These are phyloP conservation scores for Guaruba guarouba DNA, from an alignment of 2,113 vertebrate species.

Conservation along the genomic window DNA sequence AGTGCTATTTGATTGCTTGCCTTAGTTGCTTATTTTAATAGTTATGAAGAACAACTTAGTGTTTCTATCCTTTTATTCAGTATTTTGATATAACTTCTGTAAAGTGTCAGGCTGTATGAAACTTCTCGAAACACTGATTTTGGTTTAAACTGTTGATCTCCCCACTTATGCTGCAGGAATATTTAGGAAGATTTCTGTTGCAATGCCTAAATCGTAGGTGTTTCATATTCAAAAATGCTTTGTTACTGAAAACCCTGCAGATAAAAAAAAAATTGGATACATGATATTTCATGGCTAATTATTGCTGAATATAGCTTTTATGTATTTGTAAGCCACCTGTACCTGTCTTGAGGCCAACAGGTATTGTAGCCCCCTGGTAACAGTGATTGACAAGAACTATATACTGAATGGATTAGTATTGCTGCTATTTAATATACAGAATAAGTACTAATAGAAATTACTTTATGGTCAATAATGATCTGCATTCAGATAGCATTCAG, in stretches of 20 bases:
- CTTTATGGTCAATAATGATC: neutral
- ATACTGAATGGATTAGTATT: neutral
- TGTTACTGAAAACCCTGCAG: neutral
- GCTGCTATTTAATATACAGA: neutral
- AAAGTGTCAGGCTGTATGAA: neutral
- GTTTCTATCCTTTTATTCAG: neutral
- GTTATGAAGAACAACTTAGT: neutral
- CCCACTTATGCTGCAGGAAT: neutral
- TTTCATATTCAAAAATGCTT: neutral
- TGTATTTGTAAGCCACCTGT: neutral
- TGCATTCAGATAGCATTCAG: neutral
- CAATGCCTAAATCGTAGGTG: neutral
- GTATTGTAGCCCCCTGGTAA: neutral
- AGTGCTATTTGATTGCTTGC: neutral
- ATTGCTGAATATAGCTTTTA: neutral
- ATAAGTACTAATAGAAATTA: neutral
- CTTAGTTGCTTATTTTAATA: neutral
- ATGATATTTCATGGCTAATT: neutral
- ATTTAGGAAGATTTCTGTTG: neutral
- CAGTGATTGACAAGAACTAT: neutral
- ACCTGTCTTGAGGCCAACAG: neutral
- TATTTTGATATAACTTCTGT: neutral
- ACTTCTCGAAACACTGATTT: neutral
- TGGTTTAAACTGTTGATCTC: neutral
- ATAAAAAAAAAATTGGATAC: neutral